A percentile compares a stretch with the other conserved stretches of the same genome.
Conservation (phyloP, 2,888 invertebrate species). For the Xanthorhoe spadicearia region DNA sequence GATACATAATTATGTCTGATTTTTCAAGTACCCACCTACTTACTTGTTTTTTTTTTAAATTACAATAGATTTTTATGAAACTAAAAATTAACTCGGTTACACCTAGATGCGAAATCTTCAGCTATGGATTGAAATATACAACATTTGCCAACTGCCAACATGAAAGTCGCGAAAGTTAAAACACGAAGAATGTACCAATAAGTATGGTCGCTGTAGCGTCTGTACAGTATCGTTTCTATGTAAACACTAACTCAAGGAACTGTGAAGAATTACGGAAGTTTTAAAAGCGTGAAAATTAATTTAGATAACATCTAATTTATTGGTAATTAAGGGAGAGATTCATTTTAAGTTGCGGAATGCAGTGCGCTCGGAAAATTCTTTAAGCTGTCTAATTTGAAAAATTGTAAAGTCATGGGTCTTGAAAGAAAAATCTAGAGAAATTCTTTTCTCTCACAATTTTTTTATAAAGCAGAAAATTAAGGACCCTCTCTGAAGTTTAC, state of each 20-base stretch:
- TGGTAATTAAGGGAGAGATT: constrained; percentile 23
- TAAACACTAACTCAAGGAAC: constrained; percentile 36
- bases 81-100: too few species aligned
- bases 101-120: too few species aligned
- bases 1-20: too few species aligned
- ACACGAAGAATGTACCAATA: too few species aligned
- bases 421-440: not conserved
- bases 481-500: not conserved
- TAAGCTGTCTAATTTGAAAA: not conserved
- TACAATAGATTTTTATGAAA: too few species aligned
- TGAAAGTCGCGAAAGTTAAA: too few species aligned
- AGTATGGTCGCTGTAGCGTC: not conserved
- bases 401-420: not conserved
- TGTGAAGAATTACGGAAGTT: constrained; percentile 31
- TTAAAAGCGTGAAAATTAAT: constrained; percentile 38
- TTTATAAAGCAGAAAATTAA: not conserved
- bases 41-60: too few species aligned
- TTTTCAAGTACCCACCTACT: too few species aligned
- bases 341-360: constrained; percentile 27
- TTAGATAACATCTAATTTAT: constrained; percentile 43
- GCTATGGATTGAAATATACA: too few species aligned
- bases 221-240: constrained; percentile 4
- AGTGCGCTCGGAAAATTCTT: not conserved
- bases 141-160: too few species aligned
- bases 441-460: not conserved